Evolutionary conservation across 2,113 vertebrate species (phyloP), one percentile per base, ranked within the genome.

Genomic region (Dissostichus mawsoni): DNA sequence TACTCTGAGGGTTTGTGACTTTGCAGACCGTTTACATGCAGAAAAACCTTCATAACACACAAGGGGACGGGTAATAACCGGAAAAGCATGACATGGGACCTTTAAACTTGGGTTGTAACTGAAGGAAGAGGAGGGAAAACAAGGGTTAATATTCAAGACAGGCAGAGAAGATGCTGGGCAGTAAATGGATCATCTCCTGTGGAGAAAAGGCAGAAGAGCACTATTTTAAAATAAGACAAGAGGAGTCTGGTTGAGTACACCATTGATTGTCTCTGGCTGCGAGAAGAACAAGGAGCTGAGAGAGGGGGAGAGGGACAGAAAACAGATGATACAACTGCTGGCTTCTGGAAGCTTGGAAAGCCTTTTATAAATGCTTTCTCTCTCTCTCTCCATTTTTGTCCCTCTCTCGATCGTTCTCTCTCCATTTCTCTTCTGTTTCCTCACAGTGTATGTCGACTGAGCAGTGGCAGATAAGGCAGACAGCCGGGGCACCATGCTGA

Each of bases 401-500:
- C 62, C n/a, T 79, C 48, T 50, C 48, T 68, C 57, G 58, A 63
- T 75, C 45, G 2, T 64, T 81, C 83, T 41, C 36, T 69, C 83
- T 80, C 58, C 53, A 20, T 74, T 87, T 66, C 70, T 82, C 83
- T 25, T 56, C 79, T 81, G 52, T 73, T 57, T 82, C 75, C 65
- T 64, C 58, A 1, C 78, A 41, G 61, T 77, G 79, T 67, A 80
- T 92, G 89, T 89, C 83, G 89, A 94, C 92, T 83, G 88, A 92
- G 91, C 84, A 78, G 86, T 75, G 80, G 80, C 82, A 90, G 93
- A 93, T 90, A 93, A 93, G 90, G 93, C 92, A 93, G 92, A 89
- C 92, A 89, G 91, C 81, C 78, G 69, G 77, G 91, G 90, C 93
- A 94, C 93, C 93, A 90, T 91, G 93, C 94, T 95, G 94, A 92